Percentiles rank a stretch among this genome's conserved stretches.
Conservation (phyloP, 1,140 invertebrate species). For the Drosophila sechellia region DNA sequence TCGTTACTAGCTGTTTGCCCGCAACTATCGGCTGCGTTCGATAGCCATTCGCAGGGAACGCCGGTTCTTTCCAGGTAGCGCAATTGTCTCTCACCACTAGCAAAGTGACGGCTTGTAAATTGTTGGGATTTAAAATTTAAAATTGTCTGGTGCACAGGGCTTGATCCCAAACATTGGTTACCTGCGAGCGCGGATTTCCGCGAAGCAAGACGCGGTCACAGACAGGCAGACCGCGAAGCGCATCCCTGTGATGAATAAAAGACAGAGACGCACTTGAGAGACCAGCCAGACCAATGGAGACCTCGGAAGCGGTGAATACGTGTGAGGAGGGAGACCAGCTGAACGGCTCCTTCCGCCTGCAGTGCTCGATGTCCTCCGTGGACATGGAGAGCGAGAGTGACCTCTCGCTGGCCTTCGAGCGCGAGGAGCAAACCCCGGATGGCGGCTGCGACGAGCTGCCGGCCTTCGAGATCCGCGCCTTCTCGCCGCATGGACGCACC, state of each 20-base stretch:
- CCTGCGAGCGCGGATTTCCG: slow-evolving; percentile 29
- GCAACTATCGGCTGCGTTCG: background rate
- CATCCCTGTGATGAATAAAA: slow-evolving; percentile 31
- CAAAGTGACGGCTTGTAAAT: slow-evolving; percentile 16
- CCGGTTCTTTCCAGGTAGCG: background rate
- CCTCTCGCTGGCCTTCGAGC: slow-evolving; percentile 70
- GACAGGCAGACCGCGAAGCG: slow-evolving; percentile 9
- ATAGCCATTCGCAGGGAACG: slow-evolving; percentile 4
- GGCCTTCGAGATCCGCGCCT: slow-evolving; percentile 73
- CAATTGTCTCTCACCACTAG: slow-evolving; percentile 8
- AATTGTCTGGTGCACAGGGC: background rate
- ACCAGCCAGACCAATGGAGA: slow-evolving; percentile 59
- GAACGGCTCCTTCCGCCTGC: slow-evolving; percentile 60
- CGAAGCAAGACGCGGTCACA: slow-evolving; percentile 11
- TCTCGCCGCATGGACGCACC: slow-evolving; percentile 73
- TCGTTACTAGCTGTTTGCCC: background rate
- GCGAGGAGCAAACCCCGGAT: slow-evolving; percentile 43
- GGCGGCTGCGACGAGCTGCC: slow-evolving; percentile 72
- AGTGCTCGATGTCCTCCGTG: slow-evolving; percentile 67
- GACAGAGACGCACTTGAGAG: slow-evolving; percentile 11
- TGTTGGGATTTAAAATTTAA: slow-evolving; percentile 30
- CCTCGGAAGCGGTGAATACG: slow-evolving; percentile 61
- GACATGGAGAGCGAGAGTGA: slow-evolving; percentile 75
- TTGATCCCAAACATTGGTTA: slow-evolving; percentile 12
- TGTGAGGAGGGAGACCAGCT: slow-evolving; percentile 49